Base-by-base conservation (phyloP, 2,113 vertebrate genomes). In the Alouatta palliata region DNA sequence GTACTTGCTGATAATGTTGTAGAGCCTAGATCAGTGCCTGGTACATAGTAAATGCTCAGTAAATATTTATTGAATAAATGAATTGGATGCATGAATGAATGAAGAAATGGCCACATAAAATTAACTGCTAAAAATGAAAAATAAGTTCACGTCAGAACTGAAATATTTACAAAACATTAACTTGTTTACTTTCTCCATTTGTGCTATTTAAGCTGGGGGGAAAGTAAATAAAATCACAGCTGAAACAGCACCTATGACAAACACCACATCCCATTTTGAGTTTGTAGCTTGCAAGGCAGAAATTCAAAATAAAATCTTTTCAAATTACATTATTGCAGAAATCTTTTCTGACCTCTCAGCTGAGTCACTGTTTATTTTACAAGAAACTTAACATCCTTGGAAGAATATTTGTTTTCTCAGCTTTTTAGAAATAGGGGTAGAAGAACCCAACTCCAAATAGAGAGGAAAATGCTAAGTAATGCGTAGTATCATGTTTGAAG, bases 281-380 rank as follows among this genome's bases (percentile, higher is more conserved):
- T 75, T 71, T 43, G 47, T 87, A 35, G 58, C 90, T 68, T 61
- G 21, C 45, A 84, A 30, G 54, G 94, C 80, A 92, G 47, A 87
- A 71, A 70, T 92, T 96, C 85, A 73, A 92, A 90, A 73, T 25
- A 66, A 97, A 95, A 80, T 88, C 47, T 88, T 96, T 97, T 64
- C 88, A 94, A 91, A 94, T 86, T 92, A 83, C 52, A 70, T 64
- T 88, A 64, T 37, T 88, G 68, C 43, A 52, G 71, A 84, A 92
- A 86, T 66, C 66, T 73, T 70, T 85, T 58, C 88, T 91, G 91
- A 94, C 79, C 84, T 95, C 94, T 95, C 61, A 37, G 54, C 95
- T 96, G 94, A 97, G 52, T 92, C 92, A 79, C 93, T 96, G 75
- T 88, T 93, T 96, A 92, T 89, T 93, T 97, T 95, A 89, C 83